Base-by-base conservation (phyloP, 1,140 invertebrate genomes). In the Neodiprion fabricii region DNA sequence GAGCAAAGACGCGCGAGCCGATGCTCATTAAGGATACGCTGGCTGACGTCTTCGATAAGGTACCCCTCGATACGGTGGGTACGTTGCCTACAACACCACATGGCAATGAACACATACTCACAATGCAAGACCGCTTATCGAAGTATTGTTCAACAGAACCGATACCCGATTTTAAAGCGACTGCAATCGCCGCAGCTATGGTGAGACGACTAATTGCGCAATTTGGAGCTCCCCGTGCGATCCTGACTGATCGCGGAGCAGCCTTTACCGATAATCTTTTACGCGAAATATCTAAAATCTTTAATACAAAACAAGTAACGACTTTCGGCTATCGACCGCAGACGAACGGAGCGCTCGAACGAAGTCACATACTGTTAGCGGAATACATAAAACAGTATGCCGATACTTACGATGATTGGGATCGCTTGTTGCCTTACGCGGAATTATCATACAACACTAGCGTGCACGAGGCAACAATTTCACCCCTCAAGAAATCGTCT, bases 121-220 rank as follows among this genome's bases (percentile, higher is more conserved):
- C 82, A 8, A 67, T 80, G 4, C 81, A 84, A 79, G 81, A 83
- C 75, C 70, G 81, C 28, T 53, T 86, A 47, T 81, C 79, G 0
- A 85, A 85, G 76, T 84, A 79, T 76, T 75, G 75, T 9, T 69
- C 72, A 10, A 74, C 79, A 5, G 23, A 69, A 17, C 69, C 78
- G 9, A 53, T 53, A 10, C 50, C 50, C 9, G 50, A 53, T 53
- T 10, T 53, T 1, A 53, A 1, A 53, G 0, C 50, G 14, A 53
- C 50, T 10, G 1, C 14, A 1, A 14, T 17, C 17, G 17, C 17
- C 17, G 17, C 0, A 17, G 17, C 14, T 53, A 17, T 17, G 17
- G 17, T 0, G 17, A 17, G 17, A 0, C 17, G 17, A 17, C 0
- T 17, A 17, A 17, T 17, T 17, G 17, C 17, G 17, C 17, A 17